Base-by-base conservation (phyloP, 2,113 vertebrate genomes). In the Xyliphius kryptos region DNA sequence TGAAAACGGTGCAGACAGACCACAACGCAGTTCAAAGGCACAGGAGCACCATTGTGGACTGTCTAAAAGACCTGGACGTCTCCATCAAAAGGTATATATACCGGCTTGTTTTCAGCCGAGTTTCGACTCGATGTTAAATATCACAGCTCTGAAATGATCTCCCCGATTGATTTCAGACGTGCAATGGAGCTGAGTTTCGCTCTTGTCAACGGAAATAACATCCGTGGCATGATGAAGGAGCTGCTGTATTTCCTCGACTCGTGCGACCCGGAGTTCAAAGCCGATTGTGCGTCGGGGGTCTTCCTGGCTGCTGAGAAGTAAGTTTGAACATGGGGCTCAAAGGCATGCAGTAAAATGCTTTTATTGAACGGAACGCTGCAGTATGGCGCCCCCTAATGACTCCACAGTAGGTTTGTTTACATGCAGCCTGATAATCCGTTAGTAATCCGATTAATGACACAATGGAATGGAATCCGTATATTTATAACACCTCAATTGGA, bases 151-250 rank as follows among this genome's bases (percentile, higher is more conserved):
- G 9, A 15, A 41, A 9, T n/a, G 43, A 36, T 17, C 58, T 0
- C 57, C 57, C 67, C 46, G 58, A 11, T n/a, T 15, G 9, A 62
- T 55, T 50, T 44, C 12, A 99, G 96, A 81, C 92, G 95, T 77
- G 96, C 96, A 37, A 99, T 99, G 96, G 96, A 99, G 68, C 88
- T 99, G 75, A 99, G 96, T 81, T 99, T 99, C 68, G 95, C 96
- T 66, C 86, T 99, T 50, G 95, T 99, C 70, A 99, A 98, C 43
- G 96, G 95, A 49, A 99, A 98, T 86, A 99, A 99, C 80, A 94
- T 99, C 52, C 88, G 96, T 80, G 96, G 96, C 67, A 99, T 99
- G 96, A 99, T 98, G 96, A 99, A 99, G 80, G 96, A 99, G 77
- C 85, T 99, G 71, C 90, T 99, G 58, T 97, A 98, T 86, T 99